A percentile compares a stretch with the other conserved stretches of the same genome.
Evolutionary conservation across 1,140 invertebrate genomes (phyloP).

Genomic region (Lycorma delicatula): DNA sequence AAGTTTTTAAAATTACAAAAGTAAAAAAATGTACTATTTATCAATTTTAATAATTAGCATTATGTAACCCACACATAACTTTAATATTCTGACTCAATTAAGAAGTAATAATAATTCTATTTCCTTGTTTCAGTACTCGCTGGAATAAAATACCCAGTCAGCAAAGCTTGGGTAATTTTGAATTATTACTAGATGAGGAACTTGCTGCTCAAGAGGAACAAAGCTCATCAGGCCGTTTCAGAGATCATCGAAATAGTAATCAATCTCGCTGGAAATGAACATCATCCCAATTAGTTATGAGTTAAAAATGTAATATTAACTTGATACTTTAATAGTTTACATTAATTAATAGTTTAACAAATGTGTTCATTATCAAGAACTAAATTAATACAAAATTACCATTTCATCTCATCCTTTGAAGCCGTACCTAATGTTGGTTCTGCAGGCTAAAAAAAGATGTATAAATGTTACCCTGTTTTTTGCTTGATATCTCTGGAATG

Average conservation of each 20-base stretch:
- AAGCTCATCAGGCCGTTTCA: slow-evolving; percentile 49
- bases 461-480: too few species aligned
- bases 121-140: slow-evolving; percentile 52
- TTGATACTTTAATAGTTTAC: too few species aligned
- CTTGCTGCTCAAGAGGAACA: slow-evolving; percentile 47
- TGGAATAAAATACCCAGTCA: slow-evolving; percentile 81
- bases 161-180: slow-evolving; percentile 80
- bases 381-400: too few species aligned
- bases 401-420: too few species aligned
- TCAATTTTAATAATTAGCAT: slow-evolving; percentile 1
- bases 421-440: too few species aligned
- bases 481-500: too few species aligned
- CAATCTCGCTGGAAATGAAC: slow-evolving; percentile 39
- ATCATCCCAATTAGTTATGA: too few species aligned
- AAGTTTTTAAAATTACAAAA: background rate
- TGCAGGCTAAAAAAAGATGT: too few species aligned
- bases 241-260: slow-evolving; percentile 65
- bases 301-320: too few species aligned
- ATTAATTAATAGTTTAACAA: too few species aligned
- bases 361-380: too few species aligned
- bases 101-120: slow-evolving; percentile 10
- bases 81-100: background rate
- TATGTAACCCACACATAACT: background rate
- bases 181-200: slow-evolving; percentile 81
- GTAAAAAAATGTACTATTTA: background rate